Evolutionary conservation across 1,140 invertebrate genomes (phyloP).

Genomic region (Bombus superbus): DNA sequence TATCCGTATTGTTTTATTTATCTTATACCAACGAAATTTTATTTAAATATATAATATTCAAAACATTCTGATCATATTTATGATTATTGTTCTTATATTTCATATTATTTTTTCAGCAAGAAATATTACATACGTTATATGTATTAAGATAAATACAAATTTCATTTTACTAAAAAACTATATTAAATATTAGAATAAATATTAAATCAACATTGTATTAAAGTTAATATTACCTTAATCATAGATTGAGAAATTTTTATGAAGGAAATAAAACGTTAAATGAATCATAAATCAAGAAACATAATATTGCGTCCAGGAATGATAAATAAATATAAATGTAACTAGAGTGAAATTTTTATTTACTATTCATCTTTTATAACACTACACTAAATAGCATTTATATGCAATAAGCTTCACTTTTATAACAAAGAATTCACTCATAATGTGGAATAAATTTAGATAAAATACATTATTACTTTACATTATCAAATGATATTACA

Average conservation of each 20-base stretch:
- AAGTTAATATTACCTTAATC: background rate
- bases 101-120: background rate
- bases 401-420: constrained; percentile 34
- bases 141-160: background rate
- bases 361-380: constrained; percentile 15
- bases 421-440: constrained; percentile 15
- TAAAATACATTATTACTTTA: constrained; percentile 10
- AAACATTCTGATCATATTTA: background rate
- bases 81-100: background rate
- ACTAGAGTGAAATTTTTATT: constrained; percentile 46
- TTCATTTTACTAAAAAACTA: background rate
- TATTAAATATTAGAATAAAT: background rate
- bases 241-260: background rate
- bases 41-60: background rate
- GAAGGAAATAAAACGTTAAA: background rate
- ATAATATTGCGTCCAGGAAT: constrained; percentile 1
- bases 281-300: background rate
- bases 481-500: constrained; percentile 12
- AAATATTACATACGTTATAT: background rate
- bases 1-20: background rate
- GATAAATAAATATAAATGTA: constrained; percentile 19
- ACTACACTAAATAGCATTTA: constrained; percentile 11
- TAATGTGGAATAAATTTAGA: constrained; percentile 21
- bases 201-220: background rate
- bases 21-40: background rate